These are phyloP conservation scores for Elachura formosa DNA, from an alignment of 2,113 vertebrate species.

Conservation along the genomic window DNA sequence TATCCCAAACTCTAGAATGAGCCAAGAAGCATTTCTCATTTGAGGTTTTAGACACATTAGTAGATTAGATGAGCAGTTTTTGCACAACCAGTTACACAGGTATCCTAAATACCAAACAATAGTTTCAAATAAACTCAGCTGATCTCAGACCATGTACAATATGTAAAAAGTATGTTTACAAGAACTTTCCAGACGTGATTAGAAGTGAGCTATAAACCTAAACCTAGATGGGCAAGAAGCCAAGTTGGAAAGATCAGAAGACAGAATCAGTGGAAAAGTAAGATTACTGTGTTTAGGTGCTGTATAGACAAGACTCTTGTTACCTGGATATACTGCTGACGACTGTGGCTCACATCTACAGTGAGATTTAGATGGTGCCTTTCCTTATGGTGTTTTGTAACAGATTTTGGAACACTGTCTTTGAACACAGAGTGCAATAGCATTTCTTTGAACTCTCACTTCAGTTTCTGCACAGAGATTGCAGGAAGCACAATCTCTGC, in stretches of 20 bases:
- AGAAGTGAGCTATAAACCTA: background rate
- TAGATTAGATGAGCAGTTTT: background rate
- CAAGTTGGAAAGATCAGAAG: background rate
- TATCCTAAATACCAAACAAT: background rate
- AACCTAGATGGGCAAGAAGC: background rate
- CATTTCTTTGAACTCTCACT: background rate
- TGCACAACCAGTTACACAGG: constrained; percentile 3
- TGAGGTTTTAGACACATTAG: background rate
- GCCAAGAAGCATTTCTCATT: background rate
- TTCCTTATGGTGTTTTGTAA: background rate
- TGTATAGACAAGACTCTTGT: background rate
- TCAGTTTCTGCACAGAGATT: background rate
- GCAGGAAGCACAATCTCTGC: background rate
- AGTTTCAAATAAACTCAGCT: background rate
- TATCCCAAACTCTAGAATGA: background rate
- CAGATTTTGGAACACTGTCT: background rate
- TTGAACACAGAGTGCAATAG: background rate
- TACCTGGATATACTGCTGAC: background rate
- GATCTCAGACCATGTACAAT: background rate
- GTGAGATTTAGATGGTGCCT: background rate
- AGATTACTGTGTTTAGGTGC: background rate
- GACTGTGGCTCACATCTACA: background rate
- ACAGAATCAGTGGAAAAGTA: background rate
- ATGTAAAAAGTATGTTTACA: background rate
- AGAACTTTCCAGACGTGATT: background rate